Conservation (phyloP, 1,140 invertebrate species). For the Lepidostoma basale region DNA sequence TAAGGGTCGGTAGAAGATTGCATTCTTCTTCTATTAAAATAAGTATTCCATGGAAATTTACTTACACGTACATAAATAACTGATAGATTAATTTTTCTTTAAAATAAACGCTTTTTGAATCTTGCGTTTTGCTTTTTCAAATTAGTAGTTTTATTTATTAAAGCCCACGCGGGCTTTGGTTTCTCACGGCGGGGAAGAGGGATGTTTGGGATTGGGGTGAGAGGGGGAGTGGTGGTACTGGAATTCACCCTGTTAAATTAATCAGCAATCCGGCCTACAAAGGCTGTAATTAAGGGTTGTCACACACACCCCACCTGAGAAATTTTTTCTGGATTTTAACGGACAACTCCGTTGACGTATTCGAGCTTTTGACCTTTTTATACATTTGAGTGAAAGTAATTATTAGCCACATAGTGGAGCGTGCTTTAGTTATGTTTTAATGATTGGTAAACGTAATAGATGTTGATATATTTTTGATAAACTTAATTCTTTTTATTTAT, state of each 20-base stretch:
- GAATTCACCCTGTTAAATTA: slow-evolving; percentile 15
- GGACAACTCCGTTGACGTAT: background rate
- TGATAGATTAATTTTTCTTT: background rate
- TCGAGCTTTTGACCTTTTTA: background rate
- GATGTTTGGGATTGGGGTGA: background rate
- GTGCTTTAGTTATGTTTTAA: too few relatives aligned
- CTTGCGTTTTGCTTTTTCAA: background rate
- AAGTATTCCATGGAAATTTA: background rate
- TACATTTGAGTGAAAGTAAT: background rate
- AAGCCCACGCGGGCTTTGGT: background rate
- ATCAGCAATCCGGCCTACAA: slow-evolving; percentile 20
- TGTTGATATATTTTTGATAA: background rate
- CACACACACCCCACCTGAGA: background rate
- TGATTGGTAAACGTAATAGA: background rate
- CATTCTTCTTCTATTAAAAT: too few relatives aligned
- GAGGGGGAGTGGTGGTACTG: background rate
- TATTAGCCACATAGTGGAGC: too few relatives aligned
- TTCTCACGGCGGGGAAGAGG: background rate
- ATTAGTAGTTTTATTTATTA: background rate
- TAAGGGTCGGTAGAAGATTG: too few relatives aligned
- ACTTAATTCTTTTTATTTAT: too few relatives aligned
- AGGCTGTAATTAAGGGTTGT: slow-evolving; percentile 4
- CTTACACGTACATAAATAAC: background rate
- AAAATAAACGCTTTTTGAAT: background rate
- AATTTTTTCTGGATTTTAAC: background rate